Conservation (phyloP, 2,797 vertebrate species). For the Myripristis jacobus region DNA sequence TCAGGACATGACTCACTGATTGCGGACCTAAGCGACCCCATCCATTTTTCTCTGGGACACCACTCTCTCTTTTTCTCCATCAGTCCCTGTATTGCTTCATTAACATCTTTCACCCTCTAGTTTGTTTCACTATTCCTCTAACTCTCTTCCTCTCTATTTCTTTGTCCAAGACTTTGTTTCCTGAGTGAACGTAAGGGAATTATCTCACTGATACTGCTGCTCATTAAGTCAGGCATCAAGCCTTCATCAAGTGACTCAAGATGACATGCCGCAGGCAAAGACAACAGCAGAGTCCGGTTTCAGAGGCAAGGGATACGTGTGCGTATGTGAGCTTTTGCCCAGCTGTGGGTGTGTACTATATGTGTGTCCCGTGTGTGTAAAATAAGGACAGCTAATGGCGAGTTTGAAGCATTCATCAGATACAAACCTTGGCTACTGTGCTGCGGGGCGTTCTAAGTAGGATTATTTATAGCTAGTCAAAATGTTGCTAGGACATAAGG, state of each 20-base stretch:
- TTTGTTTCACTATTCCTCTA: neutral
- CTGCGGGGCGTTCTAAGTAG: constrained; percentile 39
- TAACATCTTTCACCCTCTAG: neutral
- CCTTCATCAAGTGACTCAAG: neutral
- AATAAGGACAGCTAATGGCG: constrained; percentile 45
- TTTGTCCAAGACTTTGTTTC: neutral
- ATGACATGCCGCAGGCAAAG: neutral
- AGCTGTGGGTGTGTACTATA: constrained; percentile 3
- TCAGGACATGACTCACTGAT: neutral
- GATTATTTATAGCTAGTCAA: constrained; percentile 69
- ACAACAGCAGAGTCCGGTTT: constrained; percentile 7
- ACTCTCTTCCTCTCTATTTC: neutral
- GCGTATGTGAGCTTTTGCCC: neutral
- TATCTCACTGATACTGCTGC: neutral
- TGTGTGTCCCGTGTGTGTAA: constrained; percentile 5
- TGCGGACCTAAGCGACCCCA: neutral
- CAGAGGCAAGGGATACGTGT: neutral
- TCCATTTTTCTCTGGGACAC: neutral
- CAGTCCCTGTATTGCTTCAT: constrained; percentile 23
- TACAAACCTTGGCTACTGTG: constrained; percentile 45
- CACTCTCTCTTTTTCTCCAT: neutral
- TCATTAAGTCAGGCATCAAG: constrained; percentile 16
- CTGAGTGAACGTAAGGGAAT: constrained; percentile 1
- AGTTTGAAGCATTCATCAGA: constrained; percentile 51
- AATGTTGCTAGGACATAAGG: constrained; percentile 30